Conservation (phyloP, 2,888 invertebrate genomes). For the Oscheius onirici region DNA sequence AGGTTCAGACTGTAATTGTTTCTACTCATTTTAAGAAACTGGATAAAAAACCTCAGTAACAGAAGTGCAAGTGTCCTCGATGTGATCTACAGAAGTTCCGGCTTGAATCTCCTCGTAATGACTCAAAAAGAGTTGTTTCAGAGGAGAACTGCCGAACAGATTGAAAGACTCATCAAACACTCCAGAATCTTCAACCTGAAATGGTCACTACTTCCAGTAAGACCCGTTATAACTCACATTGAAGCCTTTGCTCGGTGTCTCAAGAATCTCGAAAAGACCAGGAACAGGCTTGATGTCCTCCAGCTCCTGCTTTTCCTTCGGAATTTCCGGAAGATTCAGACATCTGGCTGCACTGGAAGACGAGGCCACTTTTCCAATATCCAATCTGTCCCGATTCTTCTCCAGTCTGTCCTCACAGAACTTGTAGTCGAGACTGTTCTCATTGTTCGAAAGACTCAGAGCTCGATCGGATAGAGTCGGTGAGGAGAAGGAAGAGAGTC, state of each 20-base stretch:
- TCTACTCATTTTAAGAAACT: background rate
- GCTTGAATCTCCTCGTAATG: background rate
- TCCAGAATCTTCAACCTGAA: slow-evolving; percentile 25
- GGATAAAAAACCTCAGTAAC: background rate
- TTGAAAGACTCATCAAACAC: slow-evolving; percentile 4
- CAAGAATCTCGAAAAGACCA: background rate
- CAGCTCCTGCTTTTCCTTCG: background rate
- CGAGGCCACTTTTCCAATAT: slow-evolving; percentile 26
- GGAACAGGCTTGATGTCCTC: background rate
- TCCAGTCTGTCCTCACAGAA: slow-evolving; percentile 30
- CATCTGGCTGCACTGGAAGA: slow-evolving; percentile 23
- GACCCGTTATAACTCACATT: slow-evolving; percentile 2
- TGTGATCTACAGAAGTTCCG: too few relatives aligned
- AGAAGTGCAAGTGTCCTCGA: too few relatives aligned
- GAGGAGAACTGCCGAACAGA: slow-evolving; percentile 12
- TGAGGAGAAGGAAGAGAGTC: slow-evolving; percentile 31
- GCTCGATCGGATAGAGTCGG: slow-evolving; percentile 24
- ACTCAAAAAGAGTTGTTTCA: slow-evolving; percentile 16
- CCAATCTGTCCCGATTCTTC: slow-evolving; percentile 22
- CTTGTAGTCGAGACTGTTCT: slow-evolving; percentile 30
- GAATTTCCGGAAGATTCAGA: background rate
- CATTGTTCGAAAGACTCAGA: slow-evolving; percentile 27
- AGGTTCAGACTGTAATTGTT: background rate
- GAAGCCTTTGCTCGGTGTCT: slow-evolving; percentile 35
- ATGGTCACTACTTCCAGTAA: background rate